phyloP scores from a whole-genome alignment of 1,140 invertebrate genomes.

The Neuroterus valhalla region DNA sequence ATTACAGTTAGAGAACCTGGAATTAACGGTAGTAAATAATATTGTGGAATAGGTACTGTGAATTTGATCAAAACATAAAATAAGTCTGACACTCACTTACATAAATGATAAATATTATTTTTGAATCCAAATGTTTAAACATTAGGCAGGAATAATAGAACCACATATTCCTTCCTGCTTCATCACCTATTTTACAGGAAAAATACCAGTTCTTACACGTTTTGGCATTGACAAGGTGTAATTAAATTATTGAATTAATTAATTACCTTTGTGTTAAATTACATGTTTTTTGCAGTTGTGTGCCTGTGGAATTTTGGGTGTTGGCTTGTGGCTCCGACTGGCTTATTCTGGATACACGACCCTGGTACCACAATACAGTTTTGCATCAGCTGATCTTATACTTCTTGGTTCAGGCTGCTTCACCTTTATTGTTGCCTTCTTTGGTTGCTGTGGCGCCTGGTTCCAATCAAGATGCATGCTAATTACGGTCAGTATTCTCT shows the following conservation, averaged over 20 bases:
- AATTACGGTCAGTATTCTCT: constrained; percentile 79
- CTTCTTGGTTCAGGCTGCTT: constrained; percentile 81
- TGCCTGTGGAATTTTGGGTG: constrained; percentile 84
- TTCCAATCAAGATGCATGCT: constrained; percentile 86
- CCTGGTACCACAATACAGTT: constrained; percentile 82
- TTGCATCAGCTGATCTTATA: constrained; percentile 82
- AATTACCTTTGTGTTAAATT: neutral
- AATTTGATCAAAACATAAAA: neutral
- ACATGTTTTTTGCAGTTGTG: constrained; percentile 78
- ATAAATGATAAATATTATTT: no score
- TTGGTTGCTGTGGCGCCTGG: constrained; percentile 89
- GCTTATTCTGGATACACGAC: constrained; percentile 83
- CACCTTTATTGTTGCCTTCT: constrained; percentile 84
- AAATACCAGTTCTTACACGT: no score
- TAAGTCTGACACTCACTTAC: neutral
- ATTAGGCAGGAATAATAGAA: no score
- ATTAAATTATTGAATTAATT: no score
- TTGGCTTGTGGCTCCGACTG: constrained; percentile 84
- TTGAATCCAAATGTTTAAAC: no score
- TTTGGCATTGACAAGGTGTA: no score
- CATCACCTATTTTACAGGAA: no score
- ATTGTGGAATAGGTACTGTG: neutral
- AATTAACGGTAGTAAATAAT: constrained; percentile 13
- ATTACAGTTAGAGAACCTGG: neutral
- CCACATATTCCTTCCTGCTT: no score